A percentile compares a stretch with the other conserved stretches of the same genome.
phyloP scores from a whole-genome alignment of 2,113 vertebrate species.

The Pantherophis guttatus region DNA sequence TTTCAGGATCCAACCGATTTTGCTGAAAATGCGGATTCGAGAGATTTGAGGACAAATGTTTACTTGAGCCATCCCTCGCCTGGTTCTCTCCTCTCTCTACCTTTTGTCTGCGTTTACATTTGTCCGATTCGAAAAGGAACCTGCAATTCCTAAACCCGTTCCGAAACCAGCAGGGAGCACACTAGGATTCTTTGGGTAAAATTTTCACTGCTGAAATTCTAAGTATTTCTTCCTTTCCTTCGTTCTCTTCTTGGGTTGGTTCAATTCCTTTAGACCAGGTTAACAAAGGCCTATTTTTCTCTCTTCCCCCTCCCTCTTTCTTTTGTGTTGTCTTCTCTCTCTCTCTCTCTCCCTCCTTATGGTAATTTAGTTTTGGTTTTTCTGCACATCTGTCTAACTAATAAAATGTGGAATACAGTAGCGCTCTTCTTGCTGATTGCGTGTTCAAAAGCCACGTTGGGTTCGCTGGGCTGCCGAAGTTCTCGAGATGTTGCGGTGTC shows the following conservation, averaged over 20 bases:
- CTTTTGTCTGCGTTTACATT: slow-evolving; percentile 67
- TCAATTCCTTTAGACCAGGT: slow-evolving; percentile 71
- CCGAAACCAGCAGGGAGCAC: slow-evolving; percentile 74
- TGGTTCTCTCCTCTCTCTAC: slow-evolving; percentile 39
- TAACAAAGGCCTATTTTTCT: slow-evolving; percentile 60
- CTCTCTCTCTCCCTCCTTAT: slow-evolving; percentile 46
- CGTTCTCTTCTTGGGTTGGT: slow-evolving; percentile 18
- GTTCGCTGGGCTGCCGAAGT: neutral
- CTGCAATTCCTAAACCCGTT: slow-evolving; percentile 70
- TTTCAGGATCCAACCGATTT: slow-evolving; percentile 20
- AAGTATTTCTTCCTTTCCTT: slow-evolving; percentile 41
- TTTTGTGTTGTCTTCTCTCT: slow-evolving; percentile 73
- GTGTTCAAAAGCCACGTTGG: neutral
- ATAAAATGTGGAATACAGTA: slow-evolving; percentile 80
- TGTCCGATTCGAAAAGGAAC: slow-evolving; percentile 37
- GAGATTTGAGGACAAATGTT: slow-evolving; percentile 49
- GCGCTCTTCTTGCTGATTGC: slow-evolving; percentile 54
- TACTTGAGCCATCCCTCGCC: slow-evolving; percentile 49
- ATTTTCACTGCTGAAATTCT: slow-evolving; percentile 68
- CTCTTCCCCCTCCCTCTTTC: neutral
- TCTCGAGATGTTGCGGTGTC: neutral
- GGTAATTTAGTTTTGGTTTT: slow-evolving; percentile 78
- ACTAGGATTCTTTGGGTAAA: slow-evolving; percentile 66
- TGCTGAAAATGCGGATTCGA: slow-evolving; percentile 30
- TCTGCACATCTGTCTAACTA: slow-evolving; percentile 79